phyloP scores from a whole-genome alignment of 2,888 invertebrate species.

The Endotricha flammealis region DNA sequence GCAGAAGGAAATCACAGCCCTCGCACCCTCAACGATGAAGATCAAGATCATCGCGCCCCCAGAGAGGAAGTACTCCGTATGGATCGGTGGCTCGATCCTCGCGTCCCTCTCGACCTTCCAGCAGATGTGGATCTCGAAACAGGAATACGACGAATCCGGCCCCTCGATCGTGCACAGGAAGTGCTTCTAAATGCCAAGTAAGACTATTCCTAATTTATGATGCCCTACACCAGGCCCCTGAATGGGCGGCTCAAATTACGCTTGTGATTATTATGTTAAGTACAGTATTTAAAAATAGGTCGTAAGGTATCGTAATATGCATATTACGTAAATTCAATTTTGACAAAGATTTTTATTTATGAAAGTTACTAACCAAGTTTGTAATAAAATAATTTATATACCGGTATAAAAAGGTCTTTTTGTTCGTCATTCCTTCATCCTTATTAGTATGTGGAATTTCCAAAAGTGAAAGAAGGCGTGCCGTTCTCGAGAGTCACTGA shows the following conservation, averaged over 20 bases:
- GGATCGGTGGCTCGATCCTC: slow-evolving; percentile 96
- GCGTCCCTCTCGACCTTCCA: slow-evolving; percentile 96
- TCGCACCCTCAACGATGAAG: slow-evolving; percentile 95
- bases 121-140: slow-evolving; percentile 98
- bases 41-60: slow-evolving; percentile 97
- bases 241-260: slow-evolving; percentile 71
- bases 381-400: slow-evolving; percentile 71
- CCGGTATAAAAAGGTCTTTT: slow-evolving; percentile 63
- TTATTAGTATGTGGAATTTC: neutral
- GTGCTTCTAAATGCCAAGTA: slow-evolving; percentile 79
- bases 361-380: slow-evolving; percentile 68
- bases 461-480: slow-evolving; percentile 24
- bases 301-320: slow-evolving; percentile 77
- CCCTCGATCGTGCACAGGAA: slow-evolving; percentile 97
- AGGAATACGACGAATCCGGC: slow-evolving; percentile 98
- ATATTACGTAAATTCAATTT: slow-evolving; percentile 70
- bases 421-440: slow-evolving; percentile 25
- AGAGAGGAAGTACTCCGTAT: slow-evolving; percentile 96
- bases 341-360: slow-evolving; percentile 75
- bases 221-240: slow-evolving; percentile 68
- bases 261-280: slow-evolving; percentile 75
- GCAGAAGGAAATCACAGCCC: slow-evolving; percentile 95
- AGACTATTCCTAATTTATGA: slow-evolving; percentile 69
- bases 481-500: slow-evolving; percentile 18
- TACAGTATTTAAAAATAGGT: slow-evolving; percentile 74